A percentile compares a stretch with the other conserved stretches of the same genome.
phyloP scores from a whole-genome alignment of 2,888 invertebrate genomes.

The Eupithecia abbreviata region DNA sequence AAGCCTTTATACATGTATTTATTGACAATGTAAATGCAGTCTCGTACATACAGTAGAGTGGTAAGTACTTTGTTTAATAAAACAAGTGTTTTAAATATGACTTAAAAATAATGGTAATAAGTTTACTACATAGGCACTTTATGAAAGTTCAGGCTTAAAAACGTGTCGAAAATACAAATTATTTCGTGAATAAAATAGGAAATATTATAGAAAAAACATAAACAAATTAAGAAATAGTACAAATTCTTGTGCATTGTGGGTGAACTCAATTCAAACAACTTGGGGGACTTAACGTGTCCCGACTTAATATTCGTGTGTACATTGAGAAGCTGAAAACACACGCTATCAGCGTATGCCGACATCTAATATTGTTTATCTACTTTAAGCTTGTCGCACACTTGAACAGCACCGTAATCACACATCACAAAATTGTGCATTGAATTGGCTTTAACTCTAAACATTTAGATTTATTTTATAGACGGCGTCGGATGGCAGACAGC shows the following conservation, averaged over 20 bases:
- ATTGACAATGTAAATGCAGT: slow-evolving; percentile 49
- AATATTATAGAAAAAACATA: neutral
- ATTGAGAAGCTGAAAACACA: neutral
- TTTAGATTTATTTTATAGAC: no score
- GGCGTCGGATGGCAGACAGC: no score
- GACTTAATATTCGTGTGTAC: neutral
- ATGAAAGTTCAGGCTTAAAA: neutral
- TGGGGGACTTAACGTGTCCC: neutral
- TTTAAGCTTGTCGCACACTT: neutral
- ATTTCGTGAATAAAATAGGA: neutral
- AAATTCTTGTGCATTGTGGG: neutral
- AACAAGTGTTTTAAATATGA: slow-evolving; percentile 8
- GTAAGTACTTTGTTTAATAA: slow-evolving; percentile 37
- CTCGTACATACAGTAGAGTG: slow-evolving; percentile 45
- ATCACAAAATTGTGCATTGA: no score
- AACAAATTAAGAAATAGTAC: neutral
- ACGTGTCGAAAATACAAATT: neutral
- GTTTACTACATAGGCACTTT: slow-evolving; percentile 1
- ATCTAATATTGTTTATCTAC: neutral
- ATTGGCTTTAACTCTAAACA: no score
- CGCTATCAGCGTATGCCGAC: neutral
- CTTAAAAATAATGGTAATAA: neutral
- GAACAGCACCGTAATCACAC: no score
- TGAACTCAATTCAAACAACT: neutral
- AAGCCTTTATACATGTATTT: slow-evolving; percentile 6